Evolutionary conservation across 2,888 invertebrate genomes (phyloP).

Genomic region (Melangyna quadrimaculata): DNA sequence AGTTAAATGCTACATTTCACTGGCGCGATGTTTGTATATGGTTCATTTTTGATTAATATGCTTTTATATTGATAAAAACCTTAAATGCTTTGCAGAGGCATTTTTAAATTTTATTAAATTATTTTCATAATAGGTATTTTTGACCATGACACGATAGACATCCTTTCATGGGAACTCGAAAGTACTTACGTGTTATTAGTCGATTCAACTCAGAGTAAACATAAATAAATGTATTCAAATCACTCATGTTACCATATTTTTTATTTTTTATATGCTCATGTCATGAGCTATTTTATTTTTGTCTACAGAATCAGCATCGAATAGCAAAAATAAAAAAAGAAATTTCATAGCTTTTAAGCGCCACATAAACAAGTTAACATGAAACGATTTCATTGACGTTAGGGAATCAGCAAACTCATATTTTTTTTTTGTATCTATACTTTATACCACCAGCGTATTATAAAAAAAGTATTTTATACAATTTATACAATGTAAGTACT

Average conservation of each 20-base stretch:
- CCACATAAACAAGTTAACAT: conserved; percentile 3
- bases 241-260: background rate
- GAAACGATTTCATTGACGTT: background rate
- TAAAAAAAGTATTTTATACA: background rate
- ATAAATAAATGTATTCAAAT: background rate
- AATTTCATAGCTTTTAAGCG: background rate
- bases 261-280: background rate
- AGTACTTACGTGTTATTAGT: background rate
- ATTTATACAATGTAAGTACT: background rate
- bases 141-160: background rate
- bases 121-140: too few relatives aligned
- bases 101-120: too few relatives aligned
- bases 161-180: background rate
- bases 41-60: too few relatives aligned
- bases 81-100: too few relatives aligned
- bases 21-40: too few relatives aligned
- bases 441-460: background rate
- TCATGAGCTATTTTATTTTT: background rate
- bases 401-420: background rate
- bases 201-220: background rate
- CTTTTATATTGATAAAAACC: too few relatives aligned
- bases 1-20: too few relatives aligned
- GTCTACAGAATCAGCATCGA: background rate
- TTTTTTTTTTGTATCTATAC: background rate
- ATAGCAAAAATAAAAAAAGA: background rate